These are phyloP conservation scores for Isoperla grammatica DNA, from an alignment of 2,888 invertebrate species.

Conservation along the genomic window DNA sequence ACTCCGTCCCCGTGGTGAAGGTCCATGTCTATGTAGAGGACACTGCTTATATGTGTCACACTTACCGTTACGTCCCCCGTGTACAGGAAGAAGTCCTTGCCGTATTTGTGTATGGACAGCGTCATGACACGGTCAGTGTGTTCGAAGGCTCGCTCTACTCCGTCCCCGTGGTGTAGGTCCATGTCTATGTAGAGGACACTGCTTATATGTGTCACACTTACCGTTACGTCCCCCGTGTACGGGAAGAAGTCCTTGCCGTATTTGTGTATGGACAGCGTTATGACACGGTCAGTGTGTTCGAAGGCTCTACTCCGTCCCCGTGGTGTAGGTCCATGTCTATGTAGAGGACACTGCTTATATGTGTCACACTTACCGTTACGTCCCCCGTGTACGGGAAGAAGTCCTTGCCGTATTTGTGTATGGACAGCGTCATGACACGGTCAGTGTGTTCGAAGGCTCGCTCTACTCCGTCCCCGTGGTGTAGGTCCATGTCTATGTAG, in stretches of 20 bases:
- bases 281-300: constrained; percentile 98
- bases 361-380: constrained; percentile 89
- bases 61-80: constrained; percentile 84
- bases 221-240: constrained; percentile 87
- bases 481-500: constrained; percentile 99
- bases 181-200: constrained; percentile 98
- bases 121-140: constrained; percentile 99
- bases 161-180: constrained; percentile 99
- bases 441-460: constrained; percentile 99
- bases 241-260: constrained; percentile 98
- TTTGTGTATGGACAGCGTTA: constrained; percentile 99
- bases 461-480: constrained; percentile 99
- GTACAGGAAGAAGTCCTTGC: constrained; percentile 94
- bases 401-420: constrained; percentile 95
- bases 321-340: constrained; percentile 99
- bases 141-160: constrained; percentile 99
- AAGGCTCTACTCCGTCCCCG: constrained; percentile 99
- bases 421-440: constrained; percentile 98
- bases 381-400: constrained; percentile 97
- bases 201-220: constrained; percentile 92
- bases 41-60: constrained; percentile 96
- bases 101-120: constrained; percentile 98
- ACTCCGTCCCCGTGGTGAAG: constrained; percentile 99
- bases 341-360: constrained; percentile 93
- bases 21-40: constrained; percentile 97